Conservation (phyloP, 2,797 vertebrate species). For the Emydoidea blandingii region DNA sequence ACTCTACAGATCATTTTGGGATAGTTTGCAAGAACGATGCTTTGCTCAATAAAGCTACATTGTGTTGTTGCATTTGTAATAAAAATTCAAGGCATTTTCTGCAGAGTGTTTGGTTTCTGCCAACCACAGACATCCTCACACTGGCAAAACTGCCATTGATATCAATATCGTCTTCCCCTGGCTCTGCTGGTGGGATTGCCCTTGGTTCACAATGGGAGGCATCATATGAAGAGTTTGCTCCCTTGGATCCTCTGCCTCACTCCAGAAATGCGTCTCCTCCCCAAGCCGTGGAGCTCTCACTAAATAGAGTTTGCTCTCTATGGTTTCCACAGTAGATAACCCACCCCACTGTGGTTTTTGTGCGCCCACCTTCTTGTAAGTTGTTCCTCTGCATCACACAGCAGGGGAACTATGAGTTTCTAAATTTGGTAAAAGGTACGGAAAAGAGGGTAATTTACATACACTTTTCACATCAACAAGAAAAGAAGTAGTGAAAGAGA, state of each 20-base stretch:
- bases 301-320: neutral
- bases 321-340: neutral
- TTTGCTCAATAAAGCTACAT: constrained; percentile 41
- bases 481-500: neutral
- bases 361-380: neutral
- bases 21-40: constrained; percentile 41
- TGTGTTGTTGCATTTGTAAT: constrained; percentile 32
- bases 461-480: neutral
- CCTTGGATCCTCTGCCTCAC: neutral
- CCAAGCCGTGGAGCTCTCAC: neutral
- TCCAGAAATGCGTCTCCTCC: neutral
- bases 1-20: constrained; percentile 11
- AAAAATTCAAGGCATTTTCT: constrained; percentile 48
- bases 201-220: neutral
- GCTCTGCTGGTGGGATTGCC: neutral
- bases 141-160: constrained; percentile 7
- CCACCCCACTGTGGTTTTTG: neutral
- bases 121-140: neutral
- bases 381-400: neutral
- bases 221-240: neutral
- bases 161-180: constrained; percentile 27
- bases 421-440: neutral
- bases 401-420: neutral
- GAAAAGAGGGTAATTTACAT: constrained; percentile 4
- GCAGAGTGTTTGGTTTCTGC: constrained; percentile 38